Conservation (phyloP, 2,888 invertebrate species). For the Mimas tiliae region DNA sequence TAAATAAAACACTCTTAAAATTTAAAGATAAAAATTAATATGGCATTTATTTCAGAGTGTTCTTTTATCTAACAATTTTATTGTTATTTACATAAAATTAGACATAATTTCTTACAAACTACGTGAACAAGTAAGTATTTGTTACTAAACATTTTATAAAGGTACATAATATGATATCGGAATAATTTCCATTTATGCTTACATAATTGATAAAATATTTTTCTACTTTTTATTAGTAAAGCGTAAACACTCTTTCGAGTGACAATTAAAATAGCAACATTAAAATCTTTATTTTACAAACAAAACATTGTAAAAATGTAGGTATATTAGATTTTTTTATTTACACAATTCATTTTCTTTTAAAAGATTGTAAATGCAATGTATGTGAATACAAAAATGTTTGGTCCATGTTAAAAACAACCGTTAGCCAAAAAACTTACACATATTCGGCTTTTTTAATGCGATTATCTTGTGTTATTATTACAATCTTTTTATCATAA, state of each 20-base stretch:
- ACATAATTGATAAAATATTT: constrained; percentile 20
- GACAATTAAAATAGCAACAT: constrained; percentile 10
- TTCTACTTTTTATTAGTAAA: constrained; percentile 17
- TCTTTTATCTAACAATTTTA: constrained; percentile 47
- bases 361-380: background rate
- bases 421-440: background rate
- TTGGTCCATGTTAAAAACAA: constrained; percentile 2
- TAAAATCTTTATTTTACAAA: constrained; percentile 15
- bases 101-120: constrained; percentile 30
- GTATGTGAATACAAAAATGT: background rate
- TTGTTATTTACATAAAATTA: constrained; percentile 54
- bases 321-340: background rate
- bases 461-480: background rate
- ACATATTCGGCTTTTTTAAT: background rate
- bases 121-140: constrained; percentile 31
- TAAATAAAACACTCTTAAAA: constrained; percentile 27
- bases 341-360: background rate
- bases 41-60: constrained; percentile 74
- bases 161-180: no score
- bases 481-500: background rate
- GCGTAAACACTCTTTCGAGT: background rate
- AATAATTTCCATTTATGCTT: constrained; percentile 5
- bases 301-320: background rate
- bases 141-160: constrained; percentile 16
- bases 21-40: constrained; percentile 69